These are phyloP conservation scores for Muraenolepis orangiensis DNA, from an alignment of 2,797 vertebrate species.

Conservation along the genomic window DNA sequence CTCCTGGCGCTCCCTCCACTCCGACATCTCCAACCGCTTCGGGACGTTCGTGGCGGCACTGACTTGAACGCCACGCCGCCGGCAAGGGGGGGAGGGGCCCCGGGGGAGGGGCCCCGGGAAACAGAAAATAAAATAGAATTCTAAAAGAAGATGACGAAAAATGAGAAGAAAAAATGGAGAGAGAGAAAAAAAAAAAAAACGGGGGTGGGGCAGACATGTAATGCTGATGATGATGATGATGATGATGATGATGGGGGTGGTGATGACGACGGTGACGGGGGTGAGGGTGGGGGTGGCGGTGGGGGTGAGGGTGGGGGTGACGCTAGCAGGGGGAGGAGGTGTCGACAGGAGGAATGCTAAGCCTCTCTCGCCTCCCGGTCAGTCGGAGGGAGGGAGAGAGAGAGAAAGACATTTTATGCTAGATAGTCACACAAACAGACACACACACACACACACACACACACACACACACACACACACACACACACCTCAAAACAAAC, in stretches of 20 bases:
- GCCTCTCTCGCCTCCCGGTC: conserved; percentile 53
- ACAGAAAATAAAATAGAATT: conserved; percentile 1
- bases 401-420: no score
- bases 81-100: conserved; percentile 21
- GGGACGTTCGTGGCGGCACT: conserved; percentile 96
- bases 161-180: conserved; percentile 13
- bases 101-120: background rate
- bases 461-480: conserved; percentile 5
- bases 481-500: conserved; percentile 31
- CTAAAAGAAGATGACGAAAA: conserved; percentile 23
- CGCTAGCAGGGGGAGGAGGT: conserved; percentile 9
- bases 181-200: conserved; percentile 35
- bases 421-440: conserved; percentile 27
- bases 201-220: conserved; percentile 35
- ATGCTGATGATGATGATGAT: conserved; percentile 31
- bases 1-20: conserved; percentile 95
- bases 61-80: conserved; percentile 85
- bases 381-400: conserved; percentile 6
- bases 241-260: conserved; percentile 20
- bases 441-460: conserved; percentile 21
- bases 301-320: background rate
- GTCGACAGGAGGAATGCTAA: conserved; percentile 50
- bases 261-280: no score
- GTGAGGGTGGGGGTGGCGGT: background rate
- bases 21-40: conserved; percentile 98